These are phyloP conservation scores for Lycophotia porphyrea DNA, from an alignment of 2,888 invertebrate genomes.

Conservation along the genomic window DNA sequence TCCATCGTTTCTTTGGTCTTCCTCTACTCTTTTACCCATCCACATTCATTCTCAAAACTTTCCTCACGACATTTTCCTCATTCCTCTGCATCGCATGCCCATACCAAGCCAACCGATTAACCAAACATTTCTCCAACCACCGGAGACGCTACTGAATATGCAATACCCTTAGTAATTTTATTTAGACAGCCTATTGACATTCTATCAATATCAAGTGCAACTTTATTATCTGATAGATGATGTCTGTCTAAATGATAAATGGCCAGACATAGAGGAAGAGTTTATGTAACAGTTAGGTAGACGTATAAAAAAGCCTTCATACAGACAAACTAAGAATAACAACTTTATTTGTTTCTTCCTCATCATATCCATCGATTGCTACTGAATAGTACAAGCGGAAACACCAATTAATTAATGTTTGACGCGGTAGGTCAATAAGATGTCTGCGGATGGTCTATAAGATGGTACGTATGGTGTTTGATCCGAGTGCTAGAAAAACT, in stretches of 20 bases:
- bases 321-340: not conserved
- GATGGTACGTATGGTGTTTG: not conserved
- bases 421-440: constrained; percentile 5
- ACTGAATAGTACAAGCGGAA: not conserved
- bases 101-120: not conserved
- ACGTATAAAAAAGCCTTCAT: too few relatives aligned
- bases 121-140: not conserved
- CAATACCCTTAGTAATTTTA: not conserved
- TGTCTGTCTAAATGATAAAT: too few relatives aligned
- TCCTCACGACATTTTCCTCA: not conserved
- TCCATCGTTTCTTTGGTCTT: too few relatives aligned
- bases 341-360: not conserved
- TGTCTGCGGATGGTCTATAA: too few relatives aligned
- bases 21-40: not conserved
- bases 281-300: too few relatives aligned
- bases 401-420: constrained; percentile 10
- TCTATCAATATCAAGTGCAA: too few relatives aligned
- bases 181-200: not conserved
- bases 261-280: too few relatives aligned
- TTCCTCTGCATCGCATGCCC: not conserved
- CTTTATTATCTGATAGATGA: too few relatives aligned
- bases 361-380: not conserved
- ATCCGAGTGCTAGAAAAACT: not conserved
- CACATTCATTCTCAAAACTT: not conserved
- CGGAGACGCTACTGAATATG: not conserved